A percentile compares a stretch with the other conserved stretches of the same genome.
phyloP scores from a whole-genome alignment of 2,113 vertebrate species.

The Microtus oregoni region DNA sequence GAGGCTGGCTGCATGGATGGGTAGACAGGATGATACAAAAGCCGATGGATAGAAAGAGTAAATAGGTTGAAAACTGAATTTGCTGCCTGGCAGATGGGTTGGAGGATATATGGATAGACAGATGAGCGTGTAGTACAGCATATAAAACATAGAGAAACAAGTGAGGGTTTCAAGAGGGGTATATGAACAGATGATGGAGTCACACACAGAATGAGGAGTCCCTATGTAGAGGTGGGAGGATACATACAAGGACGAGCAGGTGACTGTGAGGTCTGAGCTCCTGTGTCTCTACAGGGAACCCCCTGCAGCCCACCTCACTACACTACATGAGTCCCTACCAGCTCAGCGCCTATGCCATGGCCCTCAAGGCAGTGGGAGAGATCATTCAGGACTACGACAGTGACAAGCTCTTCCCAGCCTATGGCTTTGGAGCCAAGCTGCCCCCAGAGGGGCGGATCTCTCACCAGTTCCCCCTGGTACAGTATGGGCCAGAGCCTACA shows the following conservation, averaged over 20 bases:
- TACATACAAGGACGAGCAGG: background rate
- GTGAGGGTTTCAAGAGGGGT: background rate
- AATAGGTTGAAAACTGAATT: background rate
- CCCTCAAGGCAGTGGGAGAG: slow-evolving; percentile 97
- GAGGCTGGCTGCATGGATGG: background rate
- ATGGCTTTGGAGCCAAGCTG: slow-evolving; percentile 98
- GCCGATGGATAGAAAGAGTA: background rate
- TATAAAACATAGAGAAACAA: background rate
- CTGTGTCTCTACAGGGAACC: slow-evolving; percentile 90
- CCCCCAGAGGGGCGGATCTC: slow-evolving; percentile 98
- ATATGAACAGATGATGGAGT: too few relatives aligned
- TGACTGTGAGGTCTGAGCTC: background rate
- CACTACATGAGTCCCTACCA: slow-evolving; percentile 99
- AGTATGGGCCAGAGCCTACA: background rate
- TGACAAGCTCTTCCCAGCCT: slow-evolving; percentile 98
- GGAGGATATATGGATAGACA: background rate
- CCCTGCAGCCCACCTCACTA: slow-evolving; percentile 97
- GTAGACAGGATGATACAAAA: background rate
- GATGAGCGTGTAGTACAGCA: background rate
- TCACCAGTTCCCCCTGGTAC: slow-evolving; percentile 97
- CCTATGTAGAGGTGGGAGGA: too few relatives aligned
- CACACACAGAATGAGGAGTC: background rate
- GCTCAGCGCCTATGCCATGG: slow-evolving; percentile 99
- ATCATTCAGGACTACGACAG: slow-evolving; percentile 99
- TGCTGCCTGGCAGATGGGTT: background rate